Evolutionary conservation across 1,140 invertebrate genomes (phyloP).

Genomic region (Panulirus ornatus): DNA sequence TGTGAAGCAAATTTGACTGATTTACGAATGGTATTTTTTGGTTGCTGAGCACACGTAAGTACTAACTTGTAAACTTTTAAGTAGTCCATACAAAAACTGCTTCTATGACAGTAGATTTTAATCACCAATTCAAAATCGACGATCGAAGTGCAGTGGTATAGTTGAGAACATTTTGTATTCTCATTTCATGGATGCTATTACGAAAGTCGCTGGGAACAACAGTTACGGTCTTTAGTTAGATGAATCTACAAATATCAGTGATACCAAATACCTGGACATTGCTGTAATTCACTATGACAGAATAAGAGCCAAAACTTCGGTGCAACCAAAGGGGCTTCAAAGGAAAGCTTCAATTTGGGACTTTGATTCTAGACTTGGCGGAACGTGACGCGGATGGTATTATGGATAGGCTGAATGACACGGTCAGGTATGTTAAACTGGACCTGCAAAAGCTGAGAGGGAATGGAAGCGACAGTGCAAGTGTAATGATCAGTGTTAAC

Average conservation of each 20-base stretch:
- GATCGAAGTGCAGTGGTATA: conserved; percentile 38
- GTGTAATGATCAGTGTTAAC: conserved; percentile 76
- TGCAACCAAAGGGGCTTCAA: too few species aligned
- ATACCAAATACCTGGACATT: conserved; percentile 42
- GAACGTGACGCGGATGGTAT: conserved; percentile 31
- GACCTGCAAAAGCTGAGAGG: conserved; percentile 31
- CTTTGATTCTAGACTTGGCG: conserved; percentile 2
- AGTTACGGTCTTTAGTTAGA: conserved; percentile 22
- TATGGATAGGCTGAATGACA: conserved; percentile 19
- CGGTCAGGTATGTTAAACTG: conserved; percentile 8
- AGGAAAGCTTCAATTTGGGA: too few species aligned
- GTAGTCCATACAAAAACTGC: conserved; percentile 26
- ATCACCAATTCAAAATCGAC: neutral
- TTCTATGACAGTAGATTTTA: conserved; percentile 31
- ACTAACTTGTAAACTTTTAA: conserved; percentile 24
- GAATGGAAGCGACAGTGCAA: conserved; percentile 82
- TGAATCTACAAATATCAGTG: conserved; percentile 34
- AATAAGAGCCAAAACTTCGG: conserved; percentile 7
- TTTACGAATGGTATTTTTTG: conserved; percentile 8
- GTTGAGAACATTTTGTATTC: conserved; percentile 13
- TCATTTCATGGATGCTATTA: conserved; percentile 22
- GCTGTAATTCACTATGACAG: conserved; percentile 45
- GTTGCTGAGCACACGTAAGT: conserved; percentile 29
- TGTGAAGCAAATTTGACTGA: conserved; percentile 1
- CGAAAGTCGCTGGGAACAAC: too few species aligned